A percentile compares a stretch with the other conserved stretches of the same genome.
These are phyloP conservation scores for Leptocoma aspasia DNA, from an alignment of 2,113 vertebrate species.

Conservation along the genomic window DNA sequence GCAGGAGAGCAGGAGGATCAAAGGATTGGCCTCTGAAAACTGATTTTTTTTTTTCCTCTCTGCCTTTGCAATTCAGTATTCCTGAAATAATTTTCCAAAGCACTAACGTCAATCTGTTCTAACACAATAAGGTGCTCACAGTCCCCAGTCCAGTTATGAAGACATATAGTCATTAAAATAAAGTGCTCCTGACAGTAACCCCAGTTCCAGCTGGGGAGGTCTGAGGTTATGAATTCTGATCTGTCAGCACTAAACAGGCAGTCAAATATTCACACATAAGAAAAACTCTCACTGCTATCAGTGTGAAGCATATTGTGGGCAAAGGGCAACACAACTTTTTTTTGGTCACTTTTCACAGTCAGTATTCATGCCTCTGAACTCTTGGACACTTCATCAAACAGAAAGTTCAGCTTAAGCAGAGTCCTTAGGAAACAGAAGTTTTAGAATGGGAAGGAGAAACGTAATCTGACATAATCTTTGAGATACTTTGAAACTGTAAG, in stretches of 20 bases:
- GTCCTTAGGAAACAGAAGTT: not conserved
- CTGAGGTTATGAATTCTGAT: not conserved
- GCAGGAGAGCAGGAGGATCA: not conserved
- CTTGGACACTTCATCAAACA: not conserved
- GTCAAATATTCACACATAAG: not conserved
- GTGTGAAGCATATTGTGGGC: not conserved
- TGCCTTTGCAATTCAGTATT: not conserved
- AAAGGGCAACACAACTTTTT: not conserved
- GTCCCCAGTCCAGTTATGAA: not conserved
- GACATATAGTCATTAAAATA: not conserved
- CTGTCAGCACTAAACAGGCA: not conserved
- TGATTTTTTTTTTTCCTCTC: not conserved
- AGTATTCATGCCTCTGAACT: not conserved
- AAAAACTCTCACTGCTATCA: not conserved
- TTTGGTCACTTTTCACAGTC: not conserved
- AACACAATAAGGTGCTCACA: not conserved
- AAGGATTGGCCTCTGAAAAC: not conserved
- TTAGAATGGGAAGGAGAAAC: not conserved
- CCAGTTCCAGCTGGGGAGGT: not conserved
- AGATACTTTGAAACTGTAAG: not conserved
- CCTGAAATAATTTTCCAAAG: not conserved
- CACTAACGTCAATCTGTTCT: not conserved
- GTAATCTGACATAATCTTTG: not conserved
- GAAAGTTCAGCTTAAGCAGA: not conserved
- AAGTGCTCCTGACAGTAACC: not conserved